Base-by-base conservation (phyloP, 2,113 vertebrate species). In the Papio anubis region DNA sequence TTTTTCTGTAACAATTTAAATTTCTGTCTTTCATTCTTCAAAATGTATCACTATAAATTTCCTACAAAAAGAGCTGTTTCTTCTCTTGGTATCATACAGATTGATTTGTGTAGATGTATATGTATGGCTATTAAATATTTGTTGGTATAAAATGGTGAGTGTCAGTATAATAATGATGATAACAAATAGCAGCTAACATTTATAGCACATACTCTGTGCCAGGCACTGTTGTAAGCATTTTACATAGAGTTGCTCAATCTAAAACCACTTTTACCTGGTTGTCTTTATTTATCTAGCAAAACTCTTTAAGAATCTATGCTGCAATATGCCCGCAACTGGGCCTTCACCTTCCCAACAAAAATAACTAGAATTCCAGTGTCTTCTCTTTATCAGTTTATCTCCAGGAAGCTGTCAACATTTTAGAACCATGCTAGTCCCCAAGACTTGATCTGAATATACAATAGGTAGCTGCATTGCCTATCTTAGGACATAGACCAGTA, bases 311-410 rank as follows among this genome's bases (percentile, higher is more conserved):
- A 96, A 86, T 89, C 75, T 93, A 55, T 87, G 38, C 52, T 93
- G 27, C 40, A 84, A 55, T 92, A 80, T 43, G 43, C 43, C 84
- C 59, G 87, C 61, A 96, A 87, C 79, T 94, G 61, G 96, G 27
- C 73, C 73, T 88, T 96, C 21, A 92, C 80, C 78, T 97, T 43
- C 79, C 59, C 43, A 90, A 88, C 66, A 76, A 84, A 72, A 94
- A 95, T 95, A 82, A 48, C 78, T 96, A 40, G 75, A 94, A 96
- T 97, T 97, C 91, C 64, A 96, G 0, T 70, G 72, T 81, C 52
- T 83, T 97, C 43, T 30, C 30, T 59, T 90, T 85, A 93, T 81
- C 95, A 83, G 88, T 96, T 96, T 92, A 57, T 81, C 20, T 96
- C n/a, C 45, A 94, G 84, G 64, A 85, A 97, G 50, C 70, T 38